phyloP scores from a whole-genome alignment of 23 tunicate genomes.

The Styela plicata region DNA sequence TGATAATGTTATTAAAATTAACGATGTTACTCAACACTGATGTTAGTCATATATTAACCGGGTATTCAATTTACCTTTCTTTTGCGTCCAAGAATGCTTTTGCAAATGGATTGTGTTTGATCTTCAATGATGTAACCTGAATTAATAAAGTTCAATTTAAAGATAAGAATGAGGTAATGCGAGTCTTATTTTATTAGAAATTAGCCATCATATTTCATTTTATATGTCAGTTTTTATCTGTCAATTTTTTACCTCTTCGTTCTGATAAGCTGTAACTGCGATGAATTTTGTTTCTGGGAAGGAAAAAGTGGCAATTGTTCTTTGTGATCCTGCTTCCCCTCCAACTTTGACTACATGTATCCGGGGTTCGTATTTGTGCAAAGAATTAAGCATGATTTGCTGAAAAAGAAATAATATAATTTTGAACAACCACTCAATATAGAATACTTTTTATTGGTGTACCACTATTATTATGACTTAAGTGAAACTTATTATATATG shows the following conservation, averaged over 20 bases:
- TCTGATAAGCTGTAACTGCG: conserved; percentile 97
- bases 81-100: conserved; percentile 93
- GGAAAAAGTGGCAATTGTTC: conserved; percentile 52
- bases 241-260: conserved; percentile 56
- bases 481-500: too few relatives aligned
- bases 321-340: conserved; percentile 54
- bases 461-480: too few relatives aligned
- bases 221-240: too few relatives aligned
- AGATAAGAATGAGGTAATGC: too few relatives aligned
- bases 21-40: too few relatives aligned
- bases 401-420: conserved; percentile 54
- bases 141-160: too few relatives aligned
- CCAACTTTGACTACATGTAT: conserved; percentile 82
- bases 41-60: too few relatives aligned
- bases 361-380: conserved; percentile 98
- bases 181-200: too few relatives aligned
- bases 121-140: conserved; percentile 86
- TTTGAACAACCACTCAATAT: too few relatives aligned
- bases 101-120: conserved; percentile 96
- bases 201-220: too few relatives aligned
- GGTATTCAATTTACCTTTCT: conserved; percentile 90
- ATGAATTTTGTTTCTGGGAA: conserved; percentile 89
- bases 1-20: too few relatives aligned
- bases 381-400: conserved; percentile 96
- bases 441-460: too few relatives aligned